Percentiles rank a stretch among this genome's conserved stretches.
Conservation (phyloP, 2,888 invertebrate genomes). For the Desoria tigrina region DNA sequence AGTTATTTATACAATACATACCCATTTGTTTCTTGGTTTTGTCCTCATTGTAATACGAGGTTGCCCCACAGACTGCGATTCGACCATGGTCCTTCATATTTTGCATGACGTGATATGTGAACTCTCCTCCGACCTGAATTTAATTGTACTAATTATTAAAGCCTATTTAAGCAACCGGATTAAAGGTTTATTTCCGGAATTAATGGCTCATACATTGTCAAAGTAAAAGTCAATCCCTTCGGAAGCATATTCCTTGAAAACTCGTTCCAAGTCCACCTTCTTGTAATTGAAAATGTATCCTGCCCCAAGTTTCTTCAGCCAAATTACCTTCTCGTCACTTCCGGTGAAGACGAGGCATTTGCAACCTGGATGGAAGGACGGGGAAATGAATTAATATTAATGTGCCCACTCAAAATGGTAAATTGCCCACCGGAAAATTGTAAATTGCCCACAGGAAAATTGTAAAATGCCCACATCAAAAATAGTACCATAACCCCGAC, state of each 20-base stretch:
- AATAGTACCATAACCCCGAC: too few species aligned
- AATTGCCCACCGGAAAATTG: too few species aligned
- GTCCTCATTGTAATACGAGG: constrained; percentile 1
- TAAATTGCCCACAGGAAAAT: too few species aligned
- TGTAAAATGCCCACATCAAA: too few species aligned
- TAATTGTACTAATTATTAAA: too few species aligned
- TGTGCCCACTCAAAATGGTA: too few species aligned
- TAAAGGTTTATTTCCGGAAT: too few species aligned
- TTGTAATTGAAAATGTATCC: constrained; percentile 37
- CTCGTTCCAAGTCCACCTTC: constrained; percentile 25
- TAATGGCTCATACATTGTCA: constrained; percentile 35
- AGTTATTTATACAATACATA: background rate
- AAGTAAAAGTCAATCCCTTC: constrained; percentile 40
- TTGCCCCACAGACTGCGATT: constrained; percentile 16
- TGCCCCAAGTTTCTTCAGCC: constrained; percentile 32
- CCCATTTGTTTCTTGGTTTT: background rate
- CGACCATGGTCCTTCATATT: constrained; percentile 9
- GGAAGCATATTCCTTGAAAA: constrained; percentile 29
- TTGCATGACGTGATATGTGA: constrained; percentile 6
- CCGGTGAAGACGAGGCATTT: constrained; percentile 6
- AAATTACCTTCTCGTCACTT: constrained; percentile 10
- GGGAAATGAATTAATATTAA: too few species aligned
- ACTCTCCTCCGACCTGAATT: constrained; percentile 10
- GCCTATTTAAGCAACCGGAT: too few species aligned
- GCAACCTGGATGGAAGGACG: too few species aligned